Percentiles rank a stretch among this genome's conserved stretches.
Evolutionary conservation across 1,140 invertebrate species (phyloP).

Genomic region (Gonatopus flavifemur): DNA sequence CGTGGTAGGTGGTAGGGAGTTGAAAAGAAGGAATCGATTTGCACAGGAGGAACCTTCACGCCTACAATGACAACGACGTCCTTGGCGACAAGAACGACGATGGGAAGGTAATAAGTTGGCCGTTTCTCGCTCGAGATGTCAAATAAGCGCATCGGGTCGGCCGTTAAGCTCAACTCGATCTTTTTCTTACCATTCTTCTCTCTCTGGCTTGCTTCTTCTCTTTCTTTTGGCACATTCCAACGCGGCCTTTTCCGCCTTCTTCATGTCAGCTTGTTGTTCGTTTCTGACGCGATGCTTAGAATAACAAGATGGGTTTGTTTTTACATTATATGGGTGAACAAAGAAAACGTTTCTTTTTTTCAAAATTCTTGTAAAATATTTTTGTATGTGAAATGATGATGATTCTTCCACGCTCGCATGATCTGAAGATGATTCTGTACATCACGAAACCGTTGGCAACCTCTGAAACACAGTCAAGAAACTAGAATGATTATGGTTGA

Average conservation of each 20-base stretch:
- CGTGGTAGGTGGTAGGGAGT: no score
- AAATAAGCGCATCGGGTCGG: slow-evolving; percentile 53
- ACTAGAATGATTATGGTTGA: no score
- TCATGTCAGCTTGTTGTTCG: not conserved
- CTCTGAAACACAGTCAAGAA: no score
- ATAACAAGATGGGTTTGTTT: slow-evolving; percentile 23
- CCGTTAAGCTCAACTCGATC: slow-evolving; percentile 30
- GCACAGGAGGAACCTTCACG: no score
- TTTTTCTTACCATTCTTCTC: slow-evolving; percentile 32
- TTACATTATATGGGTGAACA: no score
- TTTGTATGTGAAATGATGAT: no score
- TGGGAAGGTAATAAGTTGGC: slow-evolving; percentile 54
- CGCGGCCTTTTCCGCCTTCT: slow-evolving; percentile 8
- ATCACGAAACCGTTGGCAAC: no score
- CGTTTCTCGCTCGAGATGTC: slow-evolving; percentile 55
- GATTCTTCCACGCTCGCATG: no score
- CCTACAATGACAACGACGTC: slow-evolving; percentile 16
- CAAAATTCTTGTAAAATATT: no score
- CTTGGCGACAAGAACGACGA: slow-evolving; percentile 28
- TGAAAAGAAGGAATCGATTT: no score
- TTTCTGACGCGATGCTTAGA: slow-evolving; percentile 13
- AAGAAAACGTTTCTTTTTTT: no score
- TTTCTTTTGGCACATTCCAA: slow-evolving; percentile 27
- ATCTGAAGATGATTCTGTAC: no score
- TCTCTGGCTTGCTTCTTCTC: slow-evolving; percentile 10